Evolutionary conservation across 2,888 invertebrate species (phyloP).

Genomic region (Endomychus coccineus): DNA sequence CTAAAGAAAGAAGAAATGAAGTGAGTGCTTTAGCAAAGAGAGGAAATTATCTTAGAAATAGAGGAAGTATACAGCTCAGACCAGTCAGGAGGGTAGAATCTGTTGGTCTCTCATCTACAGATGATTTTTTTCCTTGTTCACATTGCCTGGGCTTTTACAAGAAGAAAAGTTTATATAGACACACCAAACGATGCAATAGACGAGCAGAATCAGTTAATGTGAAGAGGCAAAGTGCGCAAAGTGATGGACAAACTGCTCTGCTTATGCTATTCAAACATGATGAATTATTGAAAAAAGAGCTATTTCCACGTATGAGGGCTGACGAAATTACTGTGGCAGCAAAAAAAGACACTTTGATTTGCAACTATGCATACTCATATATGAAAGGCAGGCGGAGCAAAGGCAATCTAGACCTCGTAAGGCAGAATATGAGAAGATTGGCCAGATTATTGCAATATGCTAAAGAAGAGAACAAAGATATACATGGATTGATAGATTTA

Average conservation of each 20-base stretch:
- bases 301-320: slow-evolving; percentile 10
- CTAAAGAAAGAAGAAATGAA: neutral
- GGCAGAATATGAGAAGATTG: slow-evolving; percentile 6
- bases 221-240: slow-evolving; percentile 10
- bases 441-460: slow-evolving; percentile 19
- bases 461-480: slow-evolving; percentile 9
- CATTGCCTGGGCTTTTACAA: too few species aligned
- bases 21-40: neutral
- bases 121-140: too few species aligned
- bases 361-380: slow-evolving; percentile 7
- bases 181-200: too few species aligned
- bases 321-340: slow-evolving; percentile 6
- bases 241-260: slow-evolving; percentile 9
- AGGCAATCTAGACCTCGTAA: slow-evolving; percentile 8
- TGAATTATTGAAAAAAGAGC: slow-evolving; percentile 1
- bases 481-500: slow-evolving; percentile 21
- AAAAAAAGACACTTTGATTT: slow-evolving; percentile 8
- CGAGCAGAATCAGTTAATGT: too few species aligned
- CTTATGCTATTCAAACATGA: slow-evolving; percentile 6
- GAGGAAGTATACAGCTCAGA: neutral
- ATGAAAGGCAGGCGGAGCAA: slow-evolving; percentile 9
- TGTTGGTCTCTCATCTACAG: too few species aligned
- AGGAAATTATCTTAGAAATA: neutral
- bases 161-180: too few species aligned
- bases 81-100: neutral